A percentile compares a stretch with the other conserved stretches of the same genome.
phyloP scores from a whole-genome alignment of 2,113 vertebrate genomes.

The Phalacrocorax aristotelis region DNA sequence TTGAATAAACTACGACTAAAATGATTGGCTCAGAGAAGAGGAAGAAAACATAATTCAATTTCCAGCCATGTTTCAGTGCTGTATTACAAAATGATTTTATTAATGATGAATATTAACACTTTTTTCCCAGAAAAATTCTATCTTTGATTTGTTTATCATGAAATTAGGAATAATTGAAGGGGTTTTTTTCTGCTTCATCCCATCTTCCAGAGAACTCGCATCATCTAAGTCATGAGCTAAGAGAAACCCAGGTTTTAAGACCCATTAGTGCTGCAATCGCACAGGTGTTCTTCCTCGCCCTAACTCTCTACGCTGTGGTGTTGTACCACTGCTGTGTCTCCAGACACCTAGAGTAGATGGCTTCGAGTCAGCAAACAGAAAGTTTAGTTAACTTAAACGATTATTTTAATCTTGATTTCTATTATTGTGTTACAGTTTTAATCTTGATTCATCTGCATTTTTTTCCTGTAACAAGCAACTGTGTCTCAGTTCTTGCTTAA shows the following conservation, averaged over 20 bases:
- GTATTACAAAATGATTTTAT: background rate
- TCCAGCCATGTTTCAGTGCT: background rate
- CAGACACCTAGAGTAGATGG: background rate
- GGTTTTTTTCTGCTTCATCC: background rate
- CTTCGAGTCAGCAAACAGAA: background rate
- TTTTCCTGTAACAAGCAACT: background rate
- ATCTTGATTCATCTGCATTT: background rate
- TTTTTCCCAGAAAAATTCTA: background rate
- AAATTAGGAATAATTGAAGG: background rate
- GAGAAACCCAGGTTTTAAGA: background rate
- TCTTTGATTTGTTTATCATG: background rate
- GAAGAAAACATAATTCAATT: background rate
- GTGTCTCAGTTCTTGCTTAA: background rate
- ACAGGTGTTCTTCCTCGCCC: fast-evolving
- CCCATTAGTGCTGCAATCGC: background rate
- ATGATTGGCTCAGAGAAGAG: background rate
- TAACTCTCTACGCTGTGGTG: background rate
- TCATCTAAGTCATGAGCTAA: background rate
- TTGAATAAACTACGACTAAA: background rate
- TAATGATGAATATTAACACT: background rate
- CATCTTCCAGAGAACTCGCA: background rate
- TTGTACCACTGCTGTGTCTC: background rate
- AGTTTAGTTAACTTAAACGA: background rate
- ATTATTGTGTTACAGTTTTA: background rate
- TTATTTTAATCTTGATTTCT: background rate